Evolutionary conservation across 1,140 invertebrate genomes (phyloP).

Genomic region (Lerema accius): DNA sequence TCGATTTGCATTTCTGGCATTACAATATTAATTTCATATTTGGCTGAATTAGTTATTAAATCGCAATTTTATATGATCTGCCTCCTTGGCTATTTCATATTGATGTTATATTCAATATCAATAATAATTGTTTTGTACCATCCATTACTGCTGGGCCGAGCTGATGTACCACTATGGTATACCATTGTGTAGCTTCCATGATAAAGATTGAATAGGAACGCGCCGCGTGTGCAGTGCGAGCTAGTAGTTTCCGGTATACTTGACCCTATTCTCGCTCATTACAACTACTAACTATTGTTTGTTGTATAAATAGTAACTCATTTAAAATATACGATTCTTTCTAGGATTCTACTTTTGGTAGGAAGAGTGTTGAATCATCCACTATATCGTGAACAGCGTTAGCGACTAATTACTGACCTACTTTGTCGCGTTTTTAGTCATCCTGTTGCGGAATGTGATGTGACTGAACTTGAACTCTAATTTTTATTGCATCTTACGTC

Average conservation of each 20-base stretch:
- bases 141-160: neutral
- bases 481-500: too few relatives aligned
- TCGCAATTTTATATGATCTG: too few relatives aligned
- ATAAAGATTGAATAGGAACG: constrained; percentile 67
- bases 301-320: constrained; percentile 6
- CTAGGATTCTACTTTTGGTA: neutral
- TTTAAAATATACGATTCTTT: neutral
- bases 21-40: too few relatives aligned
- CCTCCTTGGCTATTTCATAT: too few relatives aligned
- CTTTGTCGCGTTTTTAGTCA: too few relatives aligned
- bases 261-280: constrained; percentile 64
- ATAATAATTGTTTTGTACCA: neutral
- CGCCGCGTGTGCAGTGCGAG: constrained; percentile 59
- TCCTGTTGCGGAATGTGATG: too few relatives aligned
- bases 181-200: constrained; percentile 55
- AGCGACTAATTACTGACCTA: too few relatives aligned
- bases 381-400: neutral
- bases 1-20: too few relatives aligned
- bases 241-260: constrained; percentile 71
- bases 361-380: too few relatives aligned
- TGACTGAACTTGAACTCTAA: too few relatives aligned
- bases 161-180: constrained; percentile 30
- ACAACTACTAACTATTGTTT: constrained; percentile 49
- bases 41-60: too few relatives aligned
- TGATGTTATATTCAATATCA: too few relatives aligned